Base-by-base conservation (phyloP, 2,797 vertebrate genomes). In the Hyperoplus lanceolatus region DNA sequence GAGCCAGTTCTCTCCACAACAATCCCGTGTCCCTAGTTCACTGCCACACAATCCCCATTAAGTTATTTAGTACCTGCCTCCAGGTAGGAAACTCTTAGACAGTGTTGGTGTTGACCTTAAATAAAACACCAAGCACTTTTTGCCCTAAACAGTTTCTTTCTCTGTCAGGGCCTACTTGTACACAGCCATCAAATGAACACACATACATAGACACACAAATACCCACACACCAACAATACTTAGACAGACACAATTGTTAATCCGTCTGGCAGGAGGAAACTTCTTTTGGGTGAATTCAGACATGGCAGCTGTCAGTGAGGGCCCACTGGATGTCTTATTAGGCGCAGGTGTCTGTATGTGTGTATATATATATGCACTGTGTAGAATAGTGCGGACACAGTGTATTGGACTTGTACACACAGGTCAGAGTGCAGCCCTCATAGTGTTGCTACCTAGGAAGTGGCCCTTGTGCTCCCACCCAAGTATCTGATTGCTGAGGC, bases 241-340 rank as follows among this genome's bases (percentile, higher is more conserved):
- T 41, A 67, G 60, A 76, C 80, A 81, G 54, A 67, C 69, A 79
- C 70, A 78, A 69, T 87, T 48, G 79, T 87, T 92, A 88, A 81
- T 87, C 67, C 42, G 12, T 16, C 8, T 4, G 43, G 79, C 68
- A 72, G 83, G 71, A 85, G 80, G 60, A 89, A 77, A 86, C 73
- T 80, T 88, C 61, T 75, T 87, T 88, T 77, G 64, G 29, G 77
- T 76, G 61, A 80, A 84, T 74, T 73, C 78, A 81, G 80, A 78
- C 80, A 82, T 75, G 73, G 86, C 70, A 78, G 58, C 68, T 88
- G 80, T 72, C 73, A 80, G 80, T n/a, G 8, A 70, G 82, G 70
- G 63, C 85, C 79, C 87, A 80, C 82, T 77, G 83, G 90, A 89
- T 60, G 58, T 59, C 88, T 95, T 91, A 94, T 94, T 93, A 92